Evolutionary conservation across 1,140 invertebrate genomes (phyloP), one percentile per base, ranked within the genome.

Genomic region (Leptopilina boulardi): DNA sequence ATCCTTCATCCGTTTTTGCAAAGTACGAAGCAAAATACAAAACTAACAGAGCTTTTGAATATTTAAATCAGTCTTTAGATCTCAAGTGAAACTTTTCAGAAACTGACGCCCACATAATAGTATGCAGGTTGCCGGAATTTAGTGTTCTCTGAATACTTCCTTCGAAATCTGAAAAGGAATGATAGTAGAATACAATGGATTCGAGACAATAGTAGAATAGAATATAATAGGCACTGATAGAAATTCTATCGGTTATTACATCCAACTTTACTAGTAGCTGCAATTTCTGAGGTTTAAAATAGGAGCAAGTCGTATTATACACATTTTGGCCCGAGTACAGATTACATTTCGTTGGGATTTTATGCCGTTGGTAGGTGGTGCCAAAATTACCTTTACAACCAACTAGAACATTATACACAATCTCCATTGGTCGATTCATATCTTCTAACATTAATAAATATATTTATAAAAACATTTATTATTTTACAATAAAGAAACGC

Each of bases 211-310:
- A 23, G 26, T 66, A 30, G 59, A 66, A 66, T 66, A 66, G 59
- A 66, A 66, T 66, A 30, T 66, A 66, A 66, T 66, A 66, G 59
- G 23, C 13, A 66, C 23, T 30, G 59, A 66, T 66, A 66, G 59
- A 66, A 66, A 66, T 66, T 66, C 59, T 66, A 66, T 66, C 59
- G 59, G 59, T 66, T 66, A 66, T 66, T 66, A 66, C 23, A 66
- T 26, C 3, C 59, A 66, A 30, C 23, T 30, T 30, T 15, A 66
- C 59, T 30, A 66, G 23, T 66, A 15, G 23, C 59, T 66, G 23
- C 26, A 66, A 11, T 66, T 66, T 66, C 59, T 30, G 59, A 66
- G 59, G 59, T 66, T 66, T 30, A 66, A 66, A 66, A 30, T 66
- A 66, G 23, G 13, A 66, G 59, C 15, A 66, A n/a, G 59, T 66